Percentiles rank a stretch among this genome's conserved stretches.
Conservation (phyloP, 2,888 invertebrate species). For the Camptogramma bilineatum region DNA sequence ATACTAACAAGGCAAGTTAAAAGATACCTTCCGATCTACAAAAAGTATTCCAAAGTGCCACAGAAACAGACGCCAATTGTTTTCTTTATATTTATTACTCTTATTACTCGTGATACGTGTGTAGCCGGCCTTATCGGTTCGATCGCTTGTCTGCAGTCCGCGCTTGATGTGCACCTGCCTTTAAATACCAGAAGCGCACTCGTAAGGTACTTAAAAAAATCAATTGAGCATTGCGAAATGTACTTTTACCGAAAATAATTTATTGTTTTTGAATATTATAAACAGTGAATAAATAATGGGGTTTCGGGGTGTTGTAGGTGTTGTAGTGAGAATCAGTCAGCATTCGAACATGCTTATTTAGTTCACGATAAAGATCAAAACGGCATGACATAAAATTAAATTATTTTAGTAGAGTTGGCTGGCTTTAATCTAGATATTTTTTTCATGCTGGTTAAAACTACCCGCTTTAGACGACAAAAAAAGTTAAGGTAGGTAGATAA, state of each 20-base stretch:
- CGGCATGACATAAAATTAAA: too few species aligned
- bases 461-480: too few species aligned
- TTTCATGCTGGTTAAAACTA: too few species aligned
- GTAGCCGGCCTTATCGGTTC: slow-evolving; percentile 5
- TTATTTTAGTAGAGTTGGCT: too few species aligned
- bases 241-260: background rate
- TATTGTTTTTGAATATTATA: background rate
- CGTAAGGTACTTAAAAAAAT: background rate
- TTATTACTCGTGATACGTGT: slow-evolving; percentile 3
- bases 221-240: background rate
- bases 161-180: slow-evolving; percentile 23
- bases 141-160: slow-evolving; percentile 6
- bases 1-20: too few species aligned
- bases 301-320: too few species aligned
- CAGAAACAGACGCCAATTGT: background rate
- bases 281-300: too few species aligned
- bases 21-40: background rate
- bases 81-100: background rate
- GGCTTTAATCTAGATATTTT: too few species aligned
- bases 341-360: too few species aligned
- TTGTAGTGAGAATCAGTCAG: too few species aligned
- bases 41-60: background rate
- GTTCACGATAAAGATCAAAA: too few species aligned
- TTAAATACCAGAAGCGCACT: slow-evolving; percentile 19
- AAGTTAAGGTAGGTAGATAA: too few species aligned